These are phyloP conservation scores for Meta bourneti DNA, from an alignment of 2,888 invertebrate genomes.

Conservation along the genomic window DNA sequence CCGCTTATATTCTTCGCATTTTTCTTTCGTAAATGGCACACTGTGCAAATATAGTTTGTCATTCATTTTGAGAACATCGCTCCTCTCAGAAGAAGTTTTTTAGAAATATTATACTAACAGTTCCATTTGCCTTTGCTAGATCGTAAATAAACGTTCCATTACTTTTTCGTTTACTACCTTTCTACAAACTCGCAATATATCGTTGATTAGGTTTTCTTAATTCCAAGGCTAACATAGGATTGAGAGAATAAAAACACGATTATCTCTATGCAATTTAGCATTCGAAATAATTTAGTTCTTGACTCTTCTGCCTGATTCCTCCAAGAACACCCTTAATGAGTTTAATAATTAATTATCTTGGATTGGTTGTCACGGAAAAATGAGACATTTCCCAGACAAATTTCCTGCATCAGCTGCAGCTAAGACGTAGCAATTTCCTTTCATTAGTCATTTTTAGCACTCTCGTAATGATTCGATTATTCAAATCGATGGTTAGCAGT, in stretches of 20 bases:
- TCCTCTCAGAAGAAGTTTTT: too few relatives aligned
- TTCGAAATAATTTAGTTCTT: not conserved
- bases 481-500: not conserved
- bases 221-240: not conserved
- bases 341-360: not conserved
- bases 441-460: not conserved
- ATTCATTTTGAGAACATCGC: too few relatives aligned
- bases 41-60: too few relatives aligned
- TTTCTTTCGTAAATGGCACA: too few relatives aligned
- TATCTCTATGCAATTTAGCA: not conserved
- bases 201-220: not conserved
- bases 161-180: too few relatives aligned
- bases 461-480: not conserved
- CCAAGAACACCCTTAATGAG: not conserved
- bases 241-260: not conserved
- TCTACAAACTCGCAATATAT: not conserved
- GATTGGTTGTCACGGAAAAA: not conserved
- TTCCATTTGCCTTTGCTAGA: too few relatives aligned
- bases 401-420: not conserved
- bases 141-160: too few relatives aligned
- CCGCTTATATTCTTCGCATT: too few relatives aligned
- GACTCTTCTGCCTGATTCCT: not conserved
- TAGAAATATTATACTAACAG: too few relatives aligned
- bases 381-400: not conserved
- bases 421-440: not conserved